phyloP scores from a whole-genome alignment of 1,140 invertebrate genomes.

The Leptestheria dahalacensis region DNA sequence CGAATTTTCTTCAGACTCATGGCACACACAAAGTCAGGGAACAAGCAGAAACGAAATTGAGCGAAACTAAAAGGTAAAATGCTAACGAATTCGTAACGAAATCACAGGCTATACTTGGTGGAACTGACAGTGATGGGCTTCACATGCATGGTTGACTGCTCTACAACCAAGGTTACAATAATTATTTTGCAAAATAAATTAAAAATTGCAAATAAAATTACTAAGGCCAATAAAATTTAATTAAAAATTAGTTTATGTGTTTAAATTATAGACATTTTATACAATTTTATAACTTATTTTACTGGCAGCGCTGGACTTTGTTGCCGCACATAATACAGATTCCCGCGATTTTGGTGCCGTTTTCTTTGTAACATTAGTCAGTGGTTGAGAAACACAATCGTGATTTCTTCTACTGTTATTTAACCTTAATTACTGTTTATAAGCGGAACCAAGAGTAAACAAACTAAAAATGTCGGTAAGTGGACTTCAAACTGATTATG shows the following conservation, averaged over 20 bases:
- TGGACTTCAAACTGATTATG: neutral
- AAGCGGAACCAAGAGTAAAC: neutral
- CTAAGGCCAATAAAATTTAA: too few species aligned
- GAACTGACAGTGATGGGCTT: neutral
- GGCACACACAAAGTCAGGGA: neutral
- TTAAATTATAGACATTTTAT: too few species aligned
- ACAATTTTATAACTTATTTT: too few species aligned
- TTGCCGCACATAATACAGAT: neutral
- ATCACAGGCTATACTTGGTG: neutral
- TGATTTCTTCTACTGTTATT: neutral
- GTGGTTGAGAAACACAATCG: neutral
- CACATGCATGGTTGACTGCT: neutral
- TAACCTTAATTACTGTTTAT: too few species aligned
- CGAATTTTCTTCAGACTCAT: constrained; percentile 34
- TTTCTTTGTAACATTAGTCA: too few species aligned
- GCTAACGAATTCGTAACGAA: neutral
- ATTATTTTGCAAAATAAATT: too few species aligned
- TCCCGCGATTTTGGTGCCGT: too few species aligned
- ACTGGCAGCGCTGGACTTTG: neutral
- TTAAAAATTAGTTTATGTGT: too few species aligned
- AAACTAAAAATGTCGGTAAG: constrained; percentile 1
- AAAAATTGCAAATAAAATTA: too few species aligned
- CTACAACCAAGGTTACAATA: too few species aligned
- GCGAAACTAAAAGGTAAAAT: neutral
- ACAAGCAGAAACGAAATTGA: neutral